Percentiles rank a stretch among this genome's conserved stretches.
Conservation (phyloP, 2,113 vertebrate genomes). For the Craseonycteris thonglongyai region DNA sequence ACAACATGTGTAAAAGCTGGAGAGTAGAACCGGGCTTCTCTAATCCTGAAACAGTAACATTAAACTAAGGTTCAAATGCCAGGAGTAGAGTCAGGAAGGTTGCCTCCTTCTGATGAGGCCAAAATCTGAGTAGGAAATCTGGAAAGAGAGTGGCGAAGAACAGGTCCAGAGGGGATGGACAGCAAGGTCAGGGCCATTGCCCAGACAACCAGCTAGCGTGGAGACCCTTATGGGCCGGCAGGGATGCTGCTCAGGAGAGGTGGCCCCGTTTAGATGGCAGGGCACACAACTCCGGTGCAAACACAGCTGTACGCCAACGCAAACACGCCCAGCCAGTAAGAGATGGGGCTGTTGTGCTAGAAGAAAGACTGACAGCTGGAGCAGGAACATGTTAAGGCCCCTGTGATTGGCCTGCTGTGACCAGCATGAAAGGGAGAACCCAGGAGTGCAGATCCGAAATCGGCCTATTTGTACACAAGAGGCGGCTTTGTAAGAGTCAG, state of each 20-base stretch:
- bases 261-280: not conserved
- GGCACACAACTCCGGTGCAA: not conserved
- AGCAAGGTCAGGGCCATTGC: not conserved
- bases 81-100: not conserved
- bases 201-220: fast-evolving
- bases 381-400: not conserved
- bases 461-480: not conserved
- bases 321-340: not conserved
- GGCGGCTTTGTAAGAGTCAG: not conserved
- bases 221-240: not conserved
- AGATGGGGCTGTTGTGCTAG: not conserved
- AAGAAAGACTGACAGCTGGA: not conserved
- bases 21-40: not conserved
- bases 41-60: not conserved
- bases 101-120: not conserved
- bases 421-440: not conserved
- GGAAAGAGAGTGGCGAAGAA: not conserved
- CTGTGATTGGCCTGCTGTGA: fast-evolving
- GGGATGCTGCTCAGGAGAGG: too few relatives aligned
- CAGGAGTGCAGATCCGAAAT: not conserved
- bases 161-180: not conserved
- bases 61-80: not conserved
- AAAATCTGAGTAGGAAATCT: not conserved
- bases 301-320: not conserved
- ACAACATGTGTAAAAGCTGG: not conserved